Evolutionary conservation across 1,140 invertebrate genomes (phyloP), one percentile per base, ranked within the genome.

Genomic region (Bombus pascuorum): DNA sequence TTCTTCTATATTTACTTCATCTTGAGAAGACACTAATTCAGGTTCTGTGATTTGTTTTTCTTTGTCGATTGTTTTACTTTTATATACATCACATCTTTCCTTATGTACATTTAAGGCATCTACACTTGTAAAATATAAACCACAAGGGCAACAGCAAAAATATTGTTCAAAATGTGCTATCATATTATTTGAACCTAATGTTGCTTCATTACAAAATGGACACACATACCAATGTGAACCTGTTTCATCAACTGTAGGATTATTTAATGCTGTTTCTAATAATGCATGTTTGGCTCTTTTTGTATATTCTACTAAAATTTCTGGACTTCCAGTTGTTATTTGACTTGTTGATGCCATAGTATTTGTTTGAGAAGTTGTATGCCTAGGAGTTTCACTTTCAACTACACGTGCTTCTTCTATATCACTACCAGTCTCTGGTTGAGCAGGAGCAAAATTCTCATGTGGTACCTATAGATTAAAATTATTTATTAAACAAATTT

Each of bases 161-260:
- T 96, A 96, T 85, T 95, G 94, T 66, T 96, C 94, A 85, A 95
- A 96, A 88, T 96, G 96, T 10, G 90, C 88, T 42, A 94, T 92
- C 57, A 96, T 89, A 86, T 92, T 95, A 44, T 91, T 93, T n/a
- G 94, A 93, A 34, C 95, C 94, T 25, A 94, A 92, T 47, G 93
- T 94, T 22, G 95, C 93, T 90, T 96, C 95, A 34, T 95, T 95
- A 90, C 96, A 96, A 76, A 96, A 95, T 42, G 95, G 95, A 91
- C 96, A 96, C 74, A 95, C 91, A 34, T 93, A 95, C 95, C 95
- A 95, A 68, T 92, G 91, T 0, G 91, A 85, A 34, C 93, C 93
- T 42, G 93, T 92, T n/a, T 94, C 93, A 37, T 95, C 94, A 4
- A 93, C 86, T 0, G 93, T 94, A 13, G 94, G 93, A 91, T 93